phyloP scores from a whole-genome alignment of 1,140 invertebrate genomes.

The Drusus annulatus region DNA sequence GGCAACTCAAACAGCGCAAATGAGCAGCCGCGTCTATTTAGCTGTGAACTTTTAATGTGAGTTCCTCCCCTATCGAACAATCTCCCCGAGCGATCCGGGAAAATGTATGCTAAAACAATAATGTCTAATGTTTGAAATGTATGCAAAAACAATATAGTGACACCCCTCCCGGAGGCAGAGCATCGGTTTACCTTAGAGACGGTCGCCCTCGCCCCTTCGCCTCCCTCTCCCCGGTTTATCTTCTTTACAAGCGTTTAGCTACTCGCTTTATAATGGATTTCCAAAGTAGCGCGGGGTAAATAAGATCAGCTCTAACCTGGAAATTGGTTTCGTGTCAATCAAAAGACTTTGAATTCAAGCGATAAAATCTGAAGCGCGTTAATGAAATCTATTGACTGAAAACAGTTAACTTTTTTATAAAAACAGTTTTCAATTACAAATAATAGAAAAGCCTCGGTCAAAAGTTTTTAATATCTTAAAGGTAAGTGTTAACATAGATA shows the following conservation, averaged over 20 bases:
- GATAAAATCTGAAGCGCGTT: not conserved
- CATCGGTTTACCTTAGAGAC: slow-evolving; percentile 55
- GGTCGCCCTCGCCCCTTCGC: slow-evolving; percentile 31
- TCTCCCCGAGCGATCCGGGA: slow-evolving; percentile 39
- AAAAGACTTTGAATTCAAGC: slow-evolving; percentile 7
- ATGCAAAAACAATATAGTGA: slow-evolving; percentile 59
- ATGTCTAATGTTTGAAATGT: slow-evolving; percentile 60
- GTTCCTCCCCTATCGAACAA: slow-evolving; percentile 1
- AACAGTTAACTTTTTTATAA: not conserved
- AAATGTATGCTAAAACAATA: slow-evolving; percentile 60
- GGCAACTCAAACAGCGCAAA: slow-evolving; percentile 3
- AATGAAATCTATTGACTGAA: not conserved
- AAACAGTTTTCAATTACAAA: no score
- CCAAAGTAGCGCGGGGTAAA: slow-evolving; percentile 25
- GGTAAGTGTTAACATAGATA: no score
- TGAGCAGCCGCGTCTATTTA: slow-evolving; percentile 38
- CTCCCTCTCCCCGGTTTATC: slow-evolving; percentile 42
- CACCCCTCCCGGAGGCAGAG: slow-evolving; percentile 37
- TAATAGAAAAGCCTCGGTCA: no score
- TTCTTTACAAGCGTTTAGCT: slow-evolving; percentile 58
- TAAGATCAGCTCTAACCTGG: slow-evolving; percentile 13
- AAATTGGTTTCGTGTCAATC: slow-evolving; percentile 33
- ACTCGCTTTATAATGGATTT: slow-evolving; percentile 55
- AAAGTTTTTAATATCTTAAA: no score
- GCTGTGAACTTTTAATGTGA: slow-evolving; percentile 24